phyloP scores from a whole-genome alignment of 2,113 vertebrate genomes.

The Clupea harengus region DNA sequence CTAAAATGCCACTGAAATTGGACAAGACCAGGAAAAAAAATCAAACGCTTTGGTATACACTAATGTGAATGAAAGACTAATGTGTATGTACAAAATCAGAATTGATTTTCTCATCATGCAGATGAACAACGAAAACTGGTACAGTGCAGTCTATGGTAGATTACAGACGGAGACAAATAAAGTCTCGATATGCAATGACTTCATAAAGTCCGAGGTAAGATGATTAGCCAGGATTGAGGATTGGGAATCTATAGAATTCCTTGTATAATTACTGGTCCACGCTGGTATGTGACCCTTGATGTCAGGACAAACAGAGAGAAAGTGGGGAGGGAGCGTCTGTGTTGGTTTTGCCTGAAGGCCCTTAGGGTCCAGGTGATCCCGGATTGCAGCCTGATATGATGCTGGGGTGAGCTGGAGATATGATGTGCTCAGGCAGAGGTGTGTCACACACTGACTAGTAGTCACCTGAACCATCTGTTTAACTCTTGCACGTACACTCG shows the following conservation, averaged over 20 bases:
- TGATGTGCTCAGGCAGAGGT: background rate
- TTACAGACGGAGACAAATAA: background rate
- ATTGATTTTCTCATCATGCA: background rate
- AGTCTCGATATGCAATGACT: too few species aligned
- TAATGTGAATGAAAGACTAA: too few species aligned
- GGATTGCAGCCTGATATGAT: background rate
- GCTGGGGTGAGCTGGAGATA: background rate
- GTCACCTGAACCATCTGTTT: background rate
- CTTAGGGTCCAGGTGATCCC: background rate
- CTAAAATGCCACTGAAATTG: background rate
- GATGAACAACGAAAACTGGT: background rate
- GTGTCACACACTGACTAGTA: background rate
- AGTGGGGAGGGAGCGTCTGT: background rate
- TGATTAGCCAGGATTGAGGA: background rate
- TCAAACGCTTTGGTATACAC: background rate
- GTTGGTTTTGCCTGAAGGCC: background rate
- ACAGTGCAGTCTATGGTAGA: background rate
- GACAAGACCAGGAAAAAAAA: background rate
- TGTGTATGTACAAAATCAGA: background rate
- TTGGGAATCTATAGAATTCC: constrained; percentile 57
- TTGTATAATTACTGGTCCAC: background rate
- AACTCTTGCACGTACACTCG: too few species aligned
- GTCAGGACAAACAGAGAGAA: background rate
- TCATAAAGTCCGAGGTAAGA: background rate
- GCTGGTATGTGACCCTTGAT: background rate